phyloP scores from a whole-genome alignment of 2,888 invertebrate genomes.

The Branchipolynoe longqiensis region DNA sequence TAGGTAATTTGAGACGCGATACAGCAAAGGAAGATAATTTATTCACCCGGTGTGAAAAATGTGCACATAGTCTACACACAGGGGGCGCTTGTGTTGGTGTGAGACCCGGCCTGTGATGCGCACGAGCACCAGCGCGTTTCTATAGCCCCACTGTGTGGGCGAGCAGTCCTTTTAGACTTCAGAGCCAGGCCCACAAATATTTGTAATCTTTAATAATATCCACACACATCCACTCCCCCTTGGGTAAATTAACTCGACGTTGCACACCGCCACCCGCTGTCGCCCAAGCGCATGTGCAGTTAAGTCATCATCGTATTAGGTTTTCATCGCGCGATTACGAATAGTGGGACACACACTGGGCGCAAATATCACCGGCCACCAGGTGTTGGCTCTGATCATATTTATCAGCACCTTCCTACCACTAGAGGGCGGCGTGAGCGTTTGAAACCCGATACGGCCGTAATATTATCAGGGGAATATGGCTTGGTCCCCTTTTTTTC shows the following conservation, averaged over 20 bases:
- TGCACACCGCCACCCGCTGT: conserved; percentile 1
- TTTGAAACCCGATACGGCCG: conserved; percentile 28
- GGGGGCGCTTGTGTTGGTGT: background rate
- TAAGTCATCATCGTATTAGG: conserved; percentile 43
- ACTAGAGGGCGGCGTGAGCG: no score
- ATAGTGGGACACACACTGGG: conserved; percentile 45
- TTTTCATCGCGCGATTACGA: conserved; percentile 56
- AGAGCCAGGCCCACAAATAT: conserved; percentile 34
- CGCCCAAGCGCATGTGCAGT: conserved; percentile 7
- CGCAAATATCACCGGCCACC: background rate
- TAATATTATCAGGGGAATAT: no score
- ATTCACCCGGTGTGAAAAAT: background rate
- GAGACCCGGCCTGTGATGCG: background rate
- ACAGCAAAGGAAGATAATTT: background rate
- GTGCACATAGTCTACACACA: background rate
- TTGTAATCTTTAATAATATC: conserved; percentile 52
- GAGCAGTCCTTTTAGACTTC: no score
- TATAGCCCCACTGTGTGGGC: background rate
- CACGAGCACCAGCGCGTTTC: background rate
- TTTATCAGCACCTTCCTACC: conserved; percentile 21
- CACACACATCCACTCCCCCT: conserved; percentile 6
- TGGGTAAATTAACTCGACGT: conserved; percentile 33
- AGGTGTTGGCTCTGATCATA: conserved; percentile 3
- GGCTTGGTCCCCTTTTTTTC: no score
- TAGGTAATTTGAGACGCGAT: background rate